These are phyloP conservation scores for Nematopogon swammerdamellus DNA, from an alignment of 2,888 invertebrate species.

Conservation along the genomic window DNA sequence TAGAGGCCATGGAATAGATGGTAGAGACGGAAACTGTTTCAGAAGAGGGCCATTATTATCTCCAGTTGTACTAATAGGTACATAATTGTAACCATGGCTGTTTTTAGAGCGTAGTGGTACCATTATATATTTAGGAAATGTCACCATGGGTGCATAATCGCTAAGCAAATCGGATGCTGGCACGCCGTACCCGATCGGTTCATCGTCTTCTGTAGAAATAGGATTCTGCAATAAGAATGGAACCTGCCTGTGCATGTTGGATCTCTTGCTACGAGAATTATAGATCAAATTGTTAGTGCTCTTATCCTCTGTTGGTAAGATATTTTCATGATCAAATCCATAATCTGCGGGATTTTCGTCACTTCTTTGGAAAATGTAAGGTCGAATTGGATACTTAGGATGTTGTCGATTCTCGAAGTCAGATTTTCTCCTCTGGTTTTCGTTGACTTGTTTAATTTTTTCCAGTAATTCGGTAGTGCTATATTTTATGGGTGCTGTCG, in stretches of 20 bases:
- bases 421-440: not conserved
- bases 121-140: not conserved
- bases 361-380: too few relatives aligned
- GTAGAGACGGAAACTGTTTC: slow-evolving; percentile 17
- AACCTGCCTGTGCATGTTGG: too few relatives aligned
- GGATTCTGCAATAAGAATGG: not conserved
- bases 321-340: too few relatives aligned
- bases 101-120: too few relatives aligned
- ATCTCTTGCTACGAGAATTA: too few relatives aligned
- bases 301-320: too few relatives aligned
- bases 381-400: too few relatives aligned
- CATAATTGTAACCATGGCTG: too few relatives aligned
- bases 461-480: slow-evolving; percentile 13
- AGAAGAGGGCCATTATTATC: slow-evolving; percentile 24
- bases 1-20: slow-evolving; percentile 42
- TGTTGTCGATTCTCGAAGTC: not conserved
- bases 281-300: too few relatives aligned
- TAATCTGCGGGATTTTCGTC: too few relatives aligned
- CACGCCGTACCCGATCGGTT: not conserved
- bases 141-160: not conserved
- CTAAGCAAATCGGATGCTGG: not conserved
- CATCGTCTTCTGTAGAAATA: not conserved
- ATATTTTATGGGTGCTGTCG: slow-evolving; percentile 18
- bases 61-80: too few relatives aligned
- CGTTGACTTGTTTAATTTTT: slow-evolving; percentile 5